These are phyloP conservation scores for Sycon ciliatum DNA, from an alignment of 37 sponge, comb jelly and placozoan genomes.

Conservation along the genomic window DNA sequence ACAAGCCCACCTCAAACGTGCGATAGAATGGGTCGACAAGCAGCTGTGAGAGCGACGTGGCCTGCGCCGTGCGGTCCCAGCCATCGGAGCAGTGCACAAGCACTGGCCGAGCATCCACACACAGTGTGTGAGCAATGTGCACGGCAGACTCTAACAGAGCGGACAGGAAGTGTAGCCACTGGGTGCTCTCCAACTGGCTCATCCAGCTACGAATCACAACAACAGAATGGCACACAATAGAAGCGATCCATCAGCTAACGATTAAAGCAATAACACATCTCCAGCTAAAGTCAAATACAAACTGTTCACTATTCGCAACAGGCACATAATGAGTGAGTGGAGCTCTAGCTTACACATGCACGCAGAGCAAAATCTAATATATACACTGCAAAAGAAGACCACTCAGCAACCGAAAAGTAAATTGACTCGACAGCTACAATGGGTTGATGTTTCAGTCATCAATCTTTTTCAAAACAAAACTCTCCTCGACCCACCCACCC, in stretches of 20 bases:
- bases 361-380: too few species aligned
- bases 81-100: slow-evolving; percentile 94
- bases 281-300: not conserved
- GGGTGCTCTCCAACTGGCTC: slow-evolving; percentile 65
- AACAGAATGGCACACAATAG: not conserved
- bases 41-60: slow-evolving; percentile 68
- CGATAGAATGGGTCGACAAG: slow-evolving; percentile 81
- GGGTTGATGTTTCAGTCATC: too few species aligned
- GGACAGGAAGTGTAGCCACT: slow-evolving; percentile 75
- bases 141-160: slow-evolving; percentile 57
- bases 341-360: too few species aligned
- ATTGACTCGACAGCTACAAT: too few species aligned
- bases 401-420: too few species aligned
- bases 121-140: slow-evolving; percentile 52
- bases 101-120: slow-evolving; percentile 46
- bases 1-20: slow-evolving; percentile 59
- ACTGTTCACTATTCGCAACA: not conserved
- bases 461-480: too few species aligned
- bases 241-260: not conserved
- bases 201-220: slow-evolving; percentile 66
- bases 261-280: not conserved
- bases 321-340: too few species aligned
- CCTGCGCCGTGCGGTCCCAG: slow-evolving; percentile 87
- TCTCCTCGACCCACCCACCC: too few species aligned
- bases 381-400: too few species aligned